These are phyloP conservation scores for Axis porcinus DNA, from an alignment of 2,113 vertebrate genomes.

Conservation along the genomic window DNA sequence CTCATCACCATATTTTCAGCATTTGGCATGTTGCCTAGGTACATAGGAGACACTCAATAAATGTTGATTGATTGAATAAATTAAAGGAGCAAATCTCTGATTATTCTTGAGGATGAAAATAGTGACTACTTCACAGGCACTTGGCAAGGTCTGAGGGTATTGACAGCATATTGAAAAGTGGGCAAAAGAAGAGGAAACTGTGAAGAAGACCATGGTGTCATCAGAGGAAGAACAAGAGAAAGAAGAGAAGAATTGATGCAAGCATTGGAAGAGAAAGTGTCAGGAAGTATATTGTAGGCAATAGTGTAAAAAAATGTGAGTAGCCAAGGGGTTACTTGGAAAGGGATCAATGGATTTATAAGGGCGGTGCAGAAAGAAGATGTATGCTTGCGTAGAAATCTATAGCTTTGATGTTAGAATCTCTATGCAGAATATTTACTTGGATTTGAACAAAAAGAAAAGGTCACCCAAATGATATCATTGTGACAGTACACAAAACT, in stretches of 20 bases:
- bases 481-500: not conserved
- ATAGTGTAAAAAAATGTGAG: not conserved
- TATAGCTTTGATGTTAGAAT: not conserved
- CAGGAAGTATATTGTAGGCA: not conserved
- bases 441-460: not conserved
- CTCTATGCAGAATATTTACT: not conserved
- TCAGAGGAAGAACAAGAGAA: not conserved
- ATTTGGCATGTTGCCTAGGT: not conserved
- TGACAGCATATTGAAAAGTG: not conserved
- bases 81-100: not conserved
- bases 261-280: not conserved
- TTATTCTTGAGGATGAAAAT: not conserved
- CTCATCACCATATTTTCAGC: not conserved
- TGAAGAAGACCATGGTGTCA: not conserved
- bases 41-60: not conserved
- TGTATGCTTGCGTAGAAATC: not conserved
- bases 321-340: not conserved
- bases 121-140: not conserved
- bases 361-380: not conserved
- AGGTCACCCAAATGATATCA: not conserved
- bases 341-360: not conserved
- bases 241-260: not conserved
- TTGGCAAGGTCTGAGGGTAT: not conserved
- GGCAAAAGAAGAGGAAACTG: not conserved
- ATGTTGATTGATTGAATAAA: not conserved